Conservation (phyloP, 2,113 vertebrate genomes). For the Penelope pileata region DNA sequence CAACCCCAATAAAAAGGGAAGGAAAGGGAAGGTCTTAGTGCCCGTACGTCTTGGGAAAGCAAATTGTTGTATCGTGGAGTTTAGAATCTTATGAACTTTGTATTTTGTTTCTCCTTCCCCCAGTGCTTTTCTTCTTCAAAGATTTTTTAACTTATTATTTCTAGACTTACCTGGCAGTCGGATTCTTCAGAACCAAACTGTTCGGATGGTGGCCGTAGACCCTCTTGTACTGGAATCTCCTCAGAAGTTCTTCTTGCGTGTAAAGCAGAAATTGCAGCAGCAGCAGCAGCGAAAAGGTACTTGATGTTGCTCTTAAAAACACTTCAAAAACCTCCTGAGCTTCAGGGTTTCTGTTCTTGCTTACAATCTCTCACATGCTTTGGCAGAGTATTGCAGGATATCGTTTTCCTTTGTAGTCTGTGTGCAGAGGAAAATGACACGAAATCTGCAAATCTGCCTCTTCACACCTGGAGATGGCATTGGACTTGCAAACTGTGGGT, state of each 20-base stretch:
- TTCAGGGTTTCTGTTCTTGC: not conserved
- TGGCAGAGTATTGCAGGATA: not conserved
- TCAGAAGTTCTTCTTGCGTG: conserved; percentile 56
- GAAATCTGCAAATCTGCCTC: not conserved
- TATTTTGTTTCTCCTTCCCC: not conserved
- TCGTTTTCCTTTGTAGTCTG: not conserved
- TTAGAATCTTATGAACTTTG: not conserved
- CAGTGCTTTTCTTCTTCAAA: not conserved
- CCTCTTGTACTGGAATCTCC: not conserved
- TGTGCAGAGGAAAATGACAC: accelerated
- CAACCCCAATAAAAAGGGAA: too few relatives aligned
- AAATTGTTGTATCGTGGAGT: accelerated
- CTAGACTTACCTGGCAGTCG: not conserved
- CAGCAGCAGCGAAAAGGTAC: conserved; percentile 43
- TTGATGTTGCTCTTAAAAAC: not conserved
- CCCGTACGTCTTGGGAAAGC: not conserved
- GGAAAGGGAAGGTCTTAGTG: accelerated
- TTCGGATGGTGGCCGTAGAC: accelerated
- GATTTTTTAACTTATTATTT: not conserved
- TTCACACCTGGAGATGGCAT: not conserved
- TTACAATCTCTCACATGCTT: accelerated
- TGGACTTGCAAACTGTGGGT: not conserved
- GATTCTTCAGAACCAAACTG: accelerated
- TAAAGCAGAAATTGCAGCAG: conserved; percentile 49
- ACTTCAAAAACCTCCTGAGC: accelerated